phyloP scores from a whole-genome alignment of 2,888 invertebrate species.

The Creontiades dilutus region DNA sequence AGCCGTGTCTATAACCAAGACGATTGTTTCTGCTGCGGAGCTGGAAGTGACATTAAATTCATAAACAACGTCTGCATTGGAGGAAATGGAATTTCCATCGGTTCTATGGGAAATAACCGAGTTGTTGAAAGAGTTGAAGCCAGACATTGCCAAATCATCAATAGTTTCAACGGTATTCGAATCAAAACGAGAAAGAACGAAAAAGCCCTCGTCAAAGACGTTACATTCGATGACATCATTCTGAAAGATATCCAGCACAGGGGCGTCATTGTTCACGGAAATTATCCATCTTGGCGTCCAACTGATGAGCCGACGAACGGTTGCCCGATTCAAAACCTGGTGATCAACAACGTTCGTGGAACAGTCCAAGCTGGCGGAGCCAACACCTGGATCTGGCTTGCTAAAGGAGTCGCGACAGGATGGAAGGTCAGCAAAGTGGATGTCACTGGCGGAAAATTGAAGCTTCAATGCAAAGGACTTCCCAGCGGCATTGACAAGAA shows the following conservation, averaged over 20 bases:
- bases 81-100: slow-evolving; percentile 56
- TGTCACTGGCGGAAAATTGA: not conserved
- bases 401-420: not conserved
- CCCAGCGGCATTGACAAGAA: not conserved
- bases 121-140: not conserved
- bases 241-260: not conserved
- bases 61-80: slow-evolving; percentile 51
- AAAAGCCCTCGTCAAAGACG: not conserved
- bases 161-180: slow-evolving; percentile 1
- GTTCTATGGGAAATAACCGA: not conserved
- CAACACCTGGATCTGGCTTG: slow-evolving; percentile 3
- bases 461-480: not conserved
- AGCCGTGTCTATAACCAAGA: slow-evolving; percentile 18
- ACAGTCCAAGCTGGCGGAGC: not conserved
- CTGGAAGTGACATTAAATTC: not conserved
- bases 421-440: not conserved
- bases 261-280: slow-evolving; percentile 41
- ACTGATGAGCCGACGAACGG: not conserved
- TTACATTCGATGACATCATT: slow-evolving; percentile 17
- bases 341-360: slow-evolving; percentile 35
- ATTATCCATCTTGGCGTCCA: slow-evolving; percentile 3
- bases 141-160: not conserved
- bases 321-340: not conserved
- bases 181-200: slow-evolving; percentile 29
- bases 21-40: not conserved